Base-by-base conservation (phyloP, 1,140 invertebrate species). In the Oncopodura yosiiana region DNA sequence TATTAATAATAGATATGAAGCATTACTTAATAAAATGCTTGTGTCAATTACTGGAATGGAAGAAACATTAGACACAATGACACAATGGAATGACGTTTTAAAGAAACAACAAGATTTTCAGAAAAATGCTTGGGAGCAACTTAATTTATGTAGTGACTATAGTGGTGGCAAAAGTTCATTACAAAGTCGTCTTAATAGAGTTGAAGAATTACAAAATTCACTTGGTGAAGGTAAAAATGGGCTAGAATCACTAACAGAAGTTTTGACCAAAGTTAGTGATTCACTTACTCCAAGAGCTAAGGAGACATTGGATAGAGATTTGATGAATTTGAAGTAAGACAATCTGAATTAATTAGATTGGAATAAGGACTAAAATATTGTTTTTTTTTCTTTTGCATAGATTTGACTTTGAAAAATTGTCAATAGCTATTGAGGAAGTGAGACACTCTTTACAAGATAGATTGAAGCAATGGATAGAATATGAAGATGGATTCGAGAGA, bases 401-500 rank as follows among this genome's bases (percentile, higher is more conserved):
- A 66, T 79, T 78, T 58, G 87, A 91, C 63, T 81, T 83, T 65
- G 86, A 89, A 48, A 91, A 90, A 66, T 87, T 89, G 54, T 75
- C 77, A n/a, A 77, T 77, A 1, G 78, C 82, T 0, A 71, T 89
- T 26, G 80, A 76, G 53, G 87, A 91, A 66, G 81, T 85, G 0
- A 79, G 80, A 64, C 81, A 82, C 61, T 80, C 79, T 27, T 74
- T 96, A 23, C 84, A 92, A 69, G 83, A 88, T 60, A 80, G 84
- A 52, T 76, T 95, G 32, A 79, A 84, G 62, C 87, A 93, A 70
- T 95, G 92, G 92, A 81, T 76, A 39, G 85, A 90, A 53, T 95
- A 93, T 67, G 91, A 95, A 66, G 79, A 80, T 51, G 84, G 85
- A 2, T 79, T 92, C 63, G 88, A 93, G 60, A 76, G 81, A 36